Base-by-base conservation (phyloP, 2,797 vertebrate species). In the Mormyrus proboscirostris region DNA sequence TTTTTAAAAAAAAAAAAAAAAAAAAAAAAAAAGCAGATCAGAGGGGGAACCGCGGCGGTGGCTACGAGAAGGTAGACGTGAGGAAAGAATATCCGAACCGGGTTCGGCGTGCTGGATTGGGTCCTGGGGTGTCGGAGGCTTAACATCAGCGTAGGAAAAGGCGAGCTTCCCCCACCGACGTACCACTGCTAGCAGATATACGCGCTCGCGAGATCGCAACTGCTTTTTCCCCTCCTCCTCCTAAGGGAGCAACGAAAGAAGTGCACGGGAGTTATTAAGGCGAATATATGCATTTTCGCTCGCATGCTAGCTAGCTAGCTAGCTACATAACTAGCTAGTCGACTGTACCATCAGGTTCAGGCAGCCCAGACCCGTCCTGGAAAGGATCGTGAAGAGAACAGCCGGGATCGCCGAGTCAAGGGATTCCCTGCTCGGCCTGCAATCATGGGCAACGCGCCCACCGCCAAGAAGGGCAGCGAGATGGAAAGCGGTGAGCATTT, bases 361-460 rank as follows among this genome's bases (percentile, higher is more conserved):
- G 88, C 88, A 91, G 84, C 9, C 90, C 90, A 91, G 91, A 91
- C 65, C 88, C 89, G 89, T 22, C 84, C 79, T 44, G 90, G 87
- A 91, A 89, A 92, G 91, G 93, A 90, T 93, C 89, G 90, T 86
- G 69, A 92, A 94, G 92, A 91, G 92, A 90, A 94, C 93, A 87
- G 91, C 90, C 90, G 90, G 88, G 92, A 91, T 90, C 93, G 91
- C 92, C 91, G 88, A 84, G 90, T 73, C 88, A 55, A 92, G 93
- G 92, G 94, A 94, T 91, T 90, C 91, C 91, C 90, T 92, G 93
- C 93, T 94, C 91, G 92, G 94, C 91, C 95, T 95, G 95, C 95
- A 95, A 95, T 91, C 94, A 98, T 98, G 97, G 97, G 97, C 96
- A 98, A 98, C 97, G 97, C 97, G 96, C 97, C 97, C 96, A 97